Evolutionary conservation across 1,140 invertebrate genomes (phyloP), one percentile per base, ranked within the genome.

Genomic region (Metaphire vulgaris): DNA sequence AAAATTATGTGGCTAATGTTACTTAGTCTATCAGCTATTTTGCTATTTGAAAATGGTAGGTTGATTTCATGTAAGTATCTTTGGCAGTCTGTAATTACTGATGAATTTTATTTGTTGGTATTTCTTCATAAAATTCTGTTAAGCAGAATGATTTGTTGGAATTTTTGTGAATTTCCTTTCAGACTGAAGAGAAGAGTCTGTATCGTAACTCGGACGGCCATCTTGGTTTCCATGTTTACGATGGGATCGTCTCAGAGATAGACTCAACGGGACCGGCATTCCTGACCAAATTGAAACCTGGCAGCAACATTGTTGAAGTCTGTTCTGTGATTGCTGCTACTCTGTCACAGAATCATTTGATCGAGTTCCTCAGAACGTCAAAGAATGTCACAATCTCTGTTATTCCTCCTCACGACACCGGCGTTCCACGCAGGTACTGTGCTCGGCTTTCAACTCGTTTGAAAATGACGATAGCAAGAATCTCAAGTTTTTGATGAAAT

Each of bases 181-280:
- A 87, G 85, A 87, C 86, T 0, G 89, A 91, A 75, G 92, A 95
- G 81, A 88, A 92, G 81, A 91, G 89, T 68, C 87, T 92, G 79
- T 89, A 90, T 77, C 88, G 94, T 28, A 96, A 95, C 82, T 90
- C 90, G 67, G 88, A 92, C 66, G 92, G 93, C 56, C 94, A 97
- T 82, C 89, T 98, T 41, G 96, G 96, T 32, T 98, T 98, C 87
- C 94, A 98, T 85, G 93, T 98, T 30, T 92, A 93, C 16, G 96
- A 98, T 86, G 96, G 96, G 1, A 90, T 98, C 1, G 94, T 98
- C 0, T 97, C 94, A 1, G 92, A 96, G 82, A 95, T 98, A 0
- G 95, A 97, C 85, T 89, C 89, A 75, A 91, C 91, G 82, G 94
- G 95, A 1, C 89, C 91, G 78, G 95, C 96, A 14, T 93, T 92